These are phyloP conservation scores for Salpingus planirostris DNA, from an alignment of 2,888 invertebrate genomes.

Conservation along the genomic window DNA sequence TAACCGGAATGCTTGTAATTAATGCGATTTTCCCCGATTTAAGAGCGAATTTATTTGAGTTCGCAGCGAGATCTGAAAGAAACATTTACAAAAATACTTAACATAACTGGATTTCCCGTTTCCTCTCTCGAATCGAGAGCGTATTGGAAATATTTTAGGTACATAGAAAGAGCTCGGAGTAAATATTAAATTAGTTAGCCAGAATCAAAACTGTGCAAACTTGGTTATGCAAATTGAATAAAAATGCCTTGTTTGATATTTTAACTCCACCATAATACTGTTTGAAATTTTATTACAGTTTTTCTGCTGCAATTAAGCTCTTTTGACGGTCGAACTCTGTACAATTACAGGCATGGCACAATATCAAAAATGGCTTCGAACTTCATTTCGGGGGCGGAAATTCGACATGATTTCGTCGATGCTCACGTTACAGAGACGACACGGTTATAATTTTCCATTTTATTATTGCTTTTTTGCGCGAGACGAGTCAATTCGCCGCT, in stretches of 20 bases:
- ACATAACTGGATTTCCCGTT: slow-evolving; percentile 3
- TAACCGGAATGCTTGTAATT: no score
- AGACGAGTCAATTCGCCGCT: no score
- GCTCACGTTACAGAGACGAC: no score
- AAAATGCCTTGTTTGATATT: not conserved
- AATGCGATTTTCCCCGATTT: no score
- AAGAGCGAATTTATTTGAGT: no score
- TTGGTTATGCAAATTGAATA: slow-evolving; percentile 5
- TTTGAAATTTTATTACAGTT: slow-evolving; percentile 1
- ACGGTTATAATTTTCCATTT: no score
- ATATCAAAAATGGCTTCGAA: no score
- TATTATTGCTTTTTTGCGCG: no score
- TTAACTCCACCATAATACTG: not conserved
- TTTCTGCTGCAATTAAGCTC: not conserved
- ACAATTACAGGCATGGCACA: no score
- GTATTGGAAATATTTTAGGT: slow-evolving; percentile 7
- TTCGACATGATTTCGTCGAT: no score
- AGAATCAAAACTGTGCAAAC: slow-evolving; percentile 2
- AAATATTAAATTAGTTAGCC: slow-evolving; percentile 6
- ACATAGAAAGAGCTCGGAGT: slow-evolving; percentile 4
- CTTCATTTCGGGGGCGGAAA: no score
- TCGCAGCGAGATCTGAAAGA: not conserved
- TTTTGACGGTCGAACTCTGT: no score
- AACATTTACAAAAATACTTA: slow-evolving; percentile 4
- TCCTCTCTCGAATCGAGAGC: not conserved